Percentiles rank a stretch among this genome's conserved stretches.
Conservation (phyloP, 2,797 vertebrate species). For the Taeniopygia guttata region DNA sequence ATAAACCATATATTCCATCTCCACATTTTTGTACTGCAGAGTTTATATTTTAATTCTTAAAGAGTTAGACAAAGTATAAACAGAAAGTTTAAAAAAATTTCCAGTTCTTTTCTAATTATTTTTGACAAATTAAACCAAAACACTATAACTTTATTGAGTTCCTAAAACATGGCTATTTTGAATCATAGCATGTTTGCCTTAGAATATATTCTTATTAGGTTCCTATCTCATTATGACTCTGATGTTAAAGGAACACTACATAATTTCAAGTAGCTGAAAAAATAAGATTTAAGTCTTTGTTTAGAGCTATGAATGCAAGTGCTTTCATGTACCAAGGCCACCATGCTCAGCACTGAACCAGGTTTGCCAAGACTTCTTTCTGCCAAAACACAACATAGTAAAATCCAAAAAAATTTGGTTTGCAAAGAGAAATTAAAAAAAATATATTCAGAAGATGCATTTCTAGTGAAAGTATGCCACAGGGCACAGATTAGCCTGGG, state of each 20-base stretch:
- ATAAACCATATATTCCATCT: background rate
- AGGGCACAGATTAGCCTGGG: background rate
- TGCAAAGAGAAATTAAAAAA: background rate
- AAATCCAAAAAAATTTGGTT: background rate
- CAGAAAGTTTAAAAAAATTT: background rate
- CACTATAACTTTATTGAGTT: background rate
- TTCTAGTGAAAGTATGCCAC: background rate
- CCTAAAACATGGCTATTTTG: background rate
- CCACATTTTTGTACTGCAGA: background rate
- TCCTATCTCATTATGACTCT: background rate
- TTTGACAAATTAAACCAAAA: background rate
- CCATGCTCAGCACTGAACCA: background rate
- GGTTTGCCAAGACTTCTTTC: background rate
- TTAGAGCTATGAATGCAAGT: background rate
- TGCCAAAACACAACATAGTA: background rate
- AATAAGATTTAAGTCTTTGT: background rate
- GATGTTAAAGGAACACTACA: background rate
- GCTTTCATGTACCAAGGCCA: background rate
- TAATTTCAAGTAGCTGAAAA: background rate
- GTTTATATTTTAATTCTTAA: background rate
- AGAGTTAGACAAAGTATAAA: background rate
- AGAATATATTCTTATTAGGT: background rate
- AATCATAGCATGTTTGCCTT: background rate
- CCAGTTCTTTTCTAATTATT: background rate
- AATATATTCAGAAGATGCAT: background rate